A percentile compares a stretch with the other conserved stretches of the same genome.
Evolutionary conservation across 2,797 vertebrate species (phyloP).

Genomic region (Xenops minutus): DNA sequence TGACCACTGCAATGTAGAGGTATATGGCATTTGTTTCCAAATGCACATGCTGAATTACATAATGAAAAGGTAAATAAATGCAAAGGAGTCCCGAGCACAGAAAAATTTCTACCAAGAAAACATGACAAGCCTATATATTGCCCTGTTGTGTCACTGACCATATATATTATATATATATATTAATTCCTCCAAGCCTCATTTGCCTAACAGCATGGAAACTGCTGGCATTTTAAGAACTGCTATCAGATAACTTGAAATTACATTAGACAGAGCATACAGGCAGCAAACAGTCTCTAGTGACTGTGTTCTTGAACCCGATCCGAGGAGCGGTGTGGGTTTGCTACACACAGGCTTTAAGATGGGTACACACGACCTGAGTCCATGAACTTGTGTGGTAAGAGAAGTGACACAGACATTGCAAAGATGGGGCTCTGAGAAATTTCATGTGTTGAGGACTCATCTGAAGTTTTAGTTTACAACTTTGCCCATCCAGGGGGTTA

Average conservation of each 20-base stretch:
- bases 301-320: not conserved
- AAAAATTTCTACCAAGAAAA: not conserved
- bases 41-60: not conserved
- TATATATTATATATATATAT: not conserved
- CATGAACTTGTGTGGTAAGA: not conserved
- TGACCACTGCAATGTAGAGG: not conserved
- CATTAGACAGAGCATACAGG: not conserved
- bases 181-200: conserved; percentile 27
- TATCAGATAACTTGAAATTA: conserved; percentile 18
- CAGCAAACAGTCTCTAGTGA: not conserved
- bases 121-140: not conserved
- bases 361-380: not conserved
- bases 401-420: not conserved
- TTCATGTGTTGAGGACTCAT: not conserved
- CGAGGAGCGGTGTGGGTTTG: not conserved
- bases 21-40: not conserved
- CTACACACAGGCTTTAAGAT: not conserved
- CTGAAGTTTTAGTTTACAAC: not conserved
- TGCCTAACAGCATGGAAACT: conserved; percentile 37
- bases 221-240: not conserved
- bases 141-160: not conserved
- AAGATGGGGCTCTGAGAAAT: not conserved
- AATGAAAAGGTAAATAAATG: not conserved
- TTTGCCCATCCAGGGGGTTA: not conserved
- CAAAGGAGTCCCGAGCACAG: not conserved